Percentiles rank a stretch among this genome's conserved stretches.
Evolutionary conservation across 2,113 vertebrate species (phyloP).

Genomic region (Phrynosoma platyrhinos): DNA sequence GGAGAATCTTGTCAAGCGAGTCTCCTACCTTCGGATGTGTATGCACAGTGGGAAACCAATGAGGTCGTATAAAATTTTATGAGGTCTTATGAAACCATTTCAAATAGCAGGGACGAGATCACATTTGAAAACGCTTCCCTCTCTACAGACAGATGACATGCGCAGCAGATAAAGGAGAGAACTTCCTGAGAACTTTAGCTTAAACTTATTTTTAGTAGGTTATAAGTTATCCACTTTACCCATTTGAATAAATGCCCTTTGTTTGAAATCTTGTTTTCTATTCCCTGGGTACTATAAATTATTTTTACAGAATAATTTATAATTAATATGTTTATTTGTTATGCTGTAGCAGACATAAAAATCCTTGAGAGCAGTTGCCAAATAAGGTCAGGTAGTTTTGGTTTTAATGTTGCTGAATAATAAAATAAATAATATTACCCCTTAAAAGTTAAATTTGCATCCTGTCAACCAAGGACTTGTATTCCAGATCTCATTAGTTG

Average conservation of each 20-base stretch:
- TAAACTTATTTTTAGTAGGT: rapidly evolving
- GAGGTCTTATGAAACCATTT: not conserved
- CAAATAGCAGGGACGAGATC: not conserved
- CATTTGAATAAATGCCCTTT: constrained; percentile 26
- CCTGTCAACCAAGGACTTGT: constrained; percentile 42
- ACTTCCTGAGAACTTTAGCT: not conserved
- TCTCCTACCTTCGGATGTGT: not conserved
- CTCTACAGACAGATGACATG: not conserved
- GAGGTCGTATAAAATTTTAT: not conserved
- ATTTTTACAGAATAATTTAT: constrained; percentile 52
- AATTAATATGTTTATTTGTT: constrained; percentile 64
- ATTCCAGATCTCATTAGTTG: constrained; percentile 46
- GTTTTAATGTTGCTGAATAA: constrained; percentile 52
- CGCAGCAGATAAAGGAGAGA: not conserved
- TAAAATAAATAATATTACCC: constrained; percentile 21
- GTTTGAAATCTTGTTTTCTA: constrained; percentile 35
- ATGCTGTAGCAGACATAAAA: constrained; percentile 53
- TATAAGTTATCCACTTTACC: not conserved
- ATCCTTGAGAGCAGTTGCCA: constrained; percentile 45
- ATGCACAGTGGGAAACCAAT: not conserved
- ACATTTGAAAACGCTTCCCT: not conserved
- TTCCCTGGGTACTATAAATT: constrained; percentile 34
- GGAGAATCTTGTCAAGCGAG: not conserved
- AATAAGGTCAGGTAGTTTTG: constrained; percentile 43
- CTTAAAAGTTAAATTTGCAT: not conserved